Percentiles rank a stretch among this genome's conserved stretches.
These are phyloP conservation scores for Chlorodrepanis virens DNA, from an alignment of 2,113 vertebrate species.

Conservation along the genomic window DNA sequence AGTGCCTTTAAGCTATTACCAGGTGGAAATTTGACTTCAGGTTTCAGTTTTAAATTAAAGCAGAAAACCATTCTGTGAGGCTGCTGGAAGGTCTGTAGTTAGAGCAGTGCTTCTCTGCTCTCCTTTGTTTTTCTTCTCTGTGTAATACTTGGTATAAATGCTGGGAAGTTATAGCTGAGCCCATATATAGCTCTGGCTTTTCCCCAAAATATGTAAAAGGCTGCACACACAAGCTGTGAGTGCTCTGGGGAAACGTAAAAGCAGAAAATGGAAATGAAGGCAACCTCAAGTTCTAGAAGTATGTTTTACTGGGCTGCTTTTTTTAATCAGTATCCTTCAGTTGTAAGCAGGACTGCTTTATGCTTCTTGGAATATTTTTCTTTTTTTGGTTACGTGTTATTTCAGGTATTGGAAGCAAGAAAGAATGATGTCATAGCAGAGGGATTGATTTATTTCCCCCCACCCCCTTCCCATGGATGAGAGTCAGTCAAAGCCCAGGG, in stretches of 20 bases:
- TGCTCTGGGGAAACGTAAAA: not conserved
- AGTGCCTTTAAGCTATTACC: constrained; percentile 62
- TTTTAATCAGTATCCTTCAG: constrained; percentile 12
- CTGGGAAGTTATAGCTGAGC: not conserved
- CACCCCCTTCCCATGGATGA: not conserved
- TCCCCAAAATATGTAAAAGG: not conserved
- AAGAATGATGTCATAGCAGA: not conserved
- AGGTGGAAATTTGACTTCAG: constrained; percentile 64
- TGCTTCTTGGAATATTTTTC: not conserved
- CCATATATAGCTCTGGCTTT: not conserved
- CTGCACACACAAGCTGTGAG: not conserved
- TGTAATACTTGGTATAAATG: not conserved
- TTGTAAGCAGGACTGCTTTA: not conserved
- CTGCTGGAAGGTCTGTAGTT: not conserved
- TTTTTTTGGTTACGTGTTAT: not conserved
- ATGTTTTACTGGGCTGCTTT: not conserved
- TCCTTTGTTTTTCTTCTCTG: not conserved
- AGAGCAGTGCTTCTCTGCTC: not conserved
- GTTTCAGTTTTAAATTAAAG: constrained; percentile 63
- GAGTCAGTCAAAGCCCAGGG: not conserved
- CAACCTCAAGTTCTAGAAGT: not conserved
- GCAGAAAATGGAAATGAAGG: not conserved
- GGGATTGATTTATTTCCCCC: not conserved
- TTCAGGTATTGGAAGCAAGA: not conserved
- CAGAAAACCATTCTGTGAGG: constrained; percentile 4